Conservation (phyloP, 2,888 invertebrate species). For the Ophioninae sp. region DNA sequence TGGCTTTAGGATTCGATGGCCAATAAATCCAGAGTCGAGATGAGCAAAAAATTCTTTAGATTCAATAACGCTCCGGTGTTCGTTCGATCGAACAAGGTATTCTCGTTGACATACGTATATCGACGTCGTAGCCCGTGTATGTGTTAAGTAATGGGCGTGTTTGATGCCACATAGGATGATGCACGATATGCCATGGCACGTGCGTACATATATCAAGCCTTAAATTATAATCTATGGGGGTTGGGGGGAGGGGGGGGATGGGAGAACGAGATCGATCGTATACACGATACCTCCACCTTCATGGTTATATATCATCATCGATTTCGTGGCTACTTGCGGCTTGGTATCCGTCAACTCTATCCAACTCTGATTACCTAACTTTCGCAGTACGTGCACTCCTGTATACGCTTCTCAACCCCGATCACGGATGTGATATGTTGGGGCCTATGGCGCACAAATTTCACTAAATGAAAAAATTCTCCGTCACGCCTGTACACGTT, state of each 20-base stretch:
- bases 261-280: constrained; percentile 33
- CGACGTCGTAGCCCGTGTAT: constrained; percentile 9
- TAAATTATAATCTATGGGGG: constrained; percentile 53
- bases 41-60: constrained; percentile 14
- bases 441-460: no score
- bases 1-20: no score
- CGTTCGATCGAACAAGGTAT: constrained; percentile 25
- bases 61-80: constrained; percentile 21
- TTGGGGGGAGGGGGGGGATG: background rate
- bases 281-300: constrained; percentile 31
- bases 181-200: constrained; percentile 42
- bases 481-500: background rate
- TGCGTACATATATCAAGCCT: constrained; percentile 57
- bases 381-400: constrained; percentile 3
- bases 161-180: constrained; percentile 40
- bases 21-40: background rate
- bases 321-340: constrained; percentile 36
- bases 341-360: constrained; percentile 36
- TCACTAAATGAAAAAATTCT: background rate
- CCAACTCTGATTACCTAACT: constrained; percentile 24
- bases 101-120: constrained; percentile 20
- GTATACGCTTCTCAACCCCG: constrained; percentile 28
- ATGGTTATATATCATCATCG: constrained; percentile 52
- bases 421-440: constrained; percentile 35
- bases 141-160: constrained; percentile 36